Conservation (phyloP, 2,113 vertebrate species). For the Pangasianodon hypophthalmus region DNA sequence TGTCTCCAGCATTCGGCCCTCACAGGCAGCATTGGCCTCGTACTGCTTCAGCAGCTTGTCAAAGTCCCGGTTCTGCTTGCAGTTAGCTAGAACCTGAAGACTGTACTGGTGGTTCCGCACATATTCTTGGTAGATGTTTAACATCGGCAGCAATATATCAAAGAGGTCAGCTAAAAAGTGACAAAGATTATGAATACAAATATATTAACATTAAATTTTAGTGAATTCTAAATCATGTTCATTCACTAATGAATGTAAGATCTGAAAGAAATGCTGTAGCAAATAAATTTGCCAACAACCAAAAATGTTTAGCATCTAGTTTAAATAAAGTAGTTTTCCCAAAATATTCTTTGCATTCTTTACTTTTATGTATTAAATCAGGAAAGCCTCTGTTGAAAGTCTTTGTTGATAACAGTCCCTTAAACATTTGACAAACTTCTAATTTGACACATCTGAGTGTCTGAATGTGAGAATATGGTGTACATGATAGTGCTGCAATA, state of each 20-base stretch:
- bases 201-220: not conserved
- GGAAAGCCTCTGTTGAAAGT: not conserved
- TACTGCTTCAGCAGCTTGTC: constrained; percentile 99
- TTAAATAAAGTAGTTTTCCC: not conserved
- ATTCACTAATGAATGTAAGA: not conserved
- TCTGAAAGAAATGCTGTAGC: not conserved
- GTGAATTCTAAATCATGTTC: not conserved
- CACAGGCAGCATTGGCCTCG: constrained; percentile 93
- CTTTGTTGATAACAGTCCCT: not conserved
- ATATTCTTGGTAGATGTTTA: constrained; percentile 99
- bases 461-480: not conserved
- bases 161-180: constrained; percentile 89
- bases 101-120: constrained; percentile 98
- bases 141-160: constrained; percentile 97
- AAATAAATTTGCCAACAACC: not conserved
- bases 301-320: not conserved
- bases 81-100: constrained; percentile 96
- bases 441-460: not conserved
- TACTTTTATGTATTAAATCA: not conserved
- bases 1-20: constrained; percentile 95
- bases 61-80: constrained; percentile 99
- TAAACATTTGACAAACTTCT: not conserved
- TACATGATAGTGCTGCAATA: not conserved
- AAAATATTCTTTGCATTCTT: not conserved
- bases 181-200: not conserved